These are phyloP conservation scores for Ophiodon elongatus DNA, from an alignment of 2,113 vertebrate genomes.

Conservation along the genomic window DNA sequence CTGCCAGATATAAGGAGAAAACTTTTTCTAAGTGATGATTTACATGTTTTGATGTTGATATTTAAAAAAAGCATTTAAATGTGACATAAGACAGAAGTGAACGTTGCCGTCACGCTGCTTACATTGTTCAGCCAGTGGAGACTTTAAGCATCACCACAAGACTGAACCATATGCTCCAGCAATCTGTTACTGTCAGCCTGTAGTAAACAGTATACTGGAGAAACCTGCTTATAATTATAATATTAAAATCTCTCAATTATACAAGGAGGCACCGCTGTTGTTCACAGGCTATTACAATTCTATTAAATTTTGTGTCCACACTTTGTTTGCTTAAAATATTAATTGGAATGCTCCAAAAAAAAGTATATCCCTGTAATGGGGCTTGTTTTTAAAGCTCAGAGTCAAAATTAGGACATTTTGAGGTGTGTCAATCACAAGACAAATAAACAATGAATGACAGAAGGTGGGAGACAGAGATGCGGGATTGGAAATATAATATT, in stretches of 20 bases:
- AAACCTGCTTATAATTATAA: neutral
- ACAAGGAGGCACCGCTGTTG: conserved; percentile 2
- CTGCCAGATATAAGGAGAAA: too few relatives aligned
- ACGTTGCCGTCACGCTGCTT: conserved; percentile 24
- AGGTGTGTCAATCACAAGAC: neutral
- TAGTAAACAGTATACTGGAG: neutral
- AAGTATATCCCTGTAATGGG: too few relatives aligned
- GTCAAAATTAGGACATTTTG: neutral
- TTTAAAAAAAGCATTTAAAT: neutral
- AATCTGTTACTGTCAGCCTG: conserved; percentile 40
- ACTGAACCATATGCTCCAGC: conserved; percentile 55
- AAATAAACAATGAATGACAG: neutral
- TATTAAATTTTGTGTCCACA: neutral
- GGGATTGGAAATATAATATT: neutral
- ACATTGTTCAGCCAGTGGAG: conserved; percentile 17
- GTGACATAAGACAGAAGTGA: neutral
- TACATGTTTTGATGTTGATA: neutral
- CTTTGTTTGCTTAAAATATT: neutral
- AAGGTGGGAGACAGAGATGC: neutral
- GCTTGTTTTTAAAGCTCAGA: too few relatives aligned
- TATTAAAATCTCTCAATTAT: neutral
- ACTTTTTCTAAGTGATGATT: neutral
- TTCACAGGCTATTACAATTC: neutral
- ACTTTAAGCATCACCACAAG: conserved; percentile 24
- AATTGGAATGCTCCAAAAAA: neutral